Base-by-base conservation (phyloP, 2,888 invertebrate species). In the Mesorhabditis spiculigera region DNA sequence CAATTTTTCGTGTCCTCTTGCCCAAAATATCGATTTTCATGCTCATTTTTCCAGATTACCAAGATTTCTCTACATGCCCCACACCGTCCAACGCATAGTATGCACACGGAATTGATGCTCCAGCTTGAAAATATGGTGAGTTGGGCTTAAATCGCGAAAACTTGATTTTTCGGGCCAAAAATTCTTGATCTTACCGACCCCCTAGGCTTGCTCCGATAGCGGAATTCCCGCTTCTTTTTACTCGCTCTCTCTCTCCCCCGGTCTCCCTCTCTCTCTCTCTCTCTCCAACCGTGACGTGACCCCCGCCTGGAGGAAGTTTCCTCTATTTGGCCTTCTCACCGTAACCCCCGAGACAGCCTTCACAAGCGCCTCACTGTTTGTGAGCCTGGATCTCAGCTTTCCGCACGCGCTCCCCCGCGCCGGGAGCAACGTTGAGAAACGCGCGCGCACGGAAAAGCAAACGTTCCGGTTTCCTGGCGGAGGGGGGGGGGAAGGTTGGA, bases 71-170 rank as follows among this genome's bases (percentile, higher is more conserved):
- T n/a, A 50, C 58, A 13, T 50, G 58, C n/a, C 58, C 58, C 58
- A 50, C 58, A 13, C n/a, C 58, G 58, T 50, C n/a, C 58, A 50
- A 50, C 8, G 8, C 58, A 50, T 50, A 50, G 8, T 50, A 50
- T 50, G 58, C 58, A n/a, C 58, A 50, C 10, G 58, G 58, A 50
- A 50, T 50, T 50, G 58, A 50, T 50, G 58, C 58, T 50, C 58
- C 8, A 10, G 58, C 58, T 50, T 50, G 58, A 50, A 50, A 50
- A 50, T 50, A 50, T 50, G 58, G 58, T 50, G 58, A 50, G 58
- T 50, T 3, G 8, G n/a, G 10, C n/a, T 50, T 50, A 50, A 2
- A 1, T 50, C 8, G 10, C n/a, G n/a, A 50, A n/a, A 50, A 1
- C 58, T 50, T 50, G 10, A 50, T 2, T 10, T 13, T 13, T 50